phyloP scores from a whole-genome alignment of 1,140 invertebrate species.

The Muscidifurax raptorellus region DNA sequence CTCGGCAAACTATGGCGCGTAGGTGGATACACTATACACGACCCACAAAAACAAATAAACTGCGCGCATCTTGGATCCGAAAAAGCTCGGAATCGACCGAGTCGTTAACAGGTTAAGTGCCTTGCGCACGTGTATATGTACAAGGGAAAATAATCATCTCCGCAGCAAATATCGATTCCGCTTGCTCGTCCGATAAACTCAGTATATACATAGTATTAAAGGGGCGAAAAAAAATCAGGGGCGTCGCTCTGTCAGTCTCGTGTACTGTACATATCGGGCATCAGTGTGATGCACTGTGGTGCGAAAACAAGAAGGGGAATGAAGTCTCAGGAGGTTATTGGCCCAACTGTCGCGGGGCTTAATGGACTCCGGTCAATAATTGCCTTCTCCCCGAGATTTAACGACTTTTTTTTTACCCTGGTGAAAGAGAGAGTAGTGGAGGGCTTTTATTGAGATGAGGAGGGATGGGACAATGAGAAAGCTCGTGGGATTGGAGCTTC shows the following conservation, averaged over 20 bases:
- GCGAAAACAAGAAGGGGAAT: not conserved
- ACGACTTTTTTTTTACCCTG: not conserved
- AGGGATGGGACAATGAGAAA: too few relatives aligned
- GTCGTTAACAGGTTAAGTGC: not conserved
- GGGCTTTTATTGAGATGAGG: not conserved
- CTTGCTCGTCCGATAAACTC: not conserved
- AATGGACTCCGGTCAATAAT: constrained; percentile 22
- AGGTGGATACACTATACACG: too few relatives aligned
- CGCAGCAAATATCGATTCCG: not conserved
- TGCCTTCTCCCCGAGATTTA: not conserved
- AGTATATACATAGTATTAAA: not conserved
- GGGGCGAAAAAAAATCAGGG: not conserved
- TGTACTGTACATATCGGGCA: not conserved
- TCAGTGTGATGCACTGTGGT: not conserved
- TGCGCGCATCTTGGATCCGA: not conserved
- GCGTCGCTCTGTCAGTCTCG: not conserved
- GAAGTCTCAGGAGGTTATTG: not conserved
- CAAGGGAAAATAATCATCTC: not conserved
- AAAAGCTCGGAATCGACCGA: not conserved
- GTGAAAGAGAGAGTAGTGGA: not conserved
- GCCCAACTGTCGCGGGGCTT: not conserved
- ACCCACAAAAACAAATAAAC: not conserved
- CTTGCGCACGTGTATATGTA: not conserved
- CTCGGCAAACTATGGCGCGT: too few relatives aligned
- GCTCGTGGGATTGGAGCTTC: not conserved